phyloP scores from a whole-genome alignment of 2,113 vertebrate genomes.

The Rhabdomys dilectus region DNA sequence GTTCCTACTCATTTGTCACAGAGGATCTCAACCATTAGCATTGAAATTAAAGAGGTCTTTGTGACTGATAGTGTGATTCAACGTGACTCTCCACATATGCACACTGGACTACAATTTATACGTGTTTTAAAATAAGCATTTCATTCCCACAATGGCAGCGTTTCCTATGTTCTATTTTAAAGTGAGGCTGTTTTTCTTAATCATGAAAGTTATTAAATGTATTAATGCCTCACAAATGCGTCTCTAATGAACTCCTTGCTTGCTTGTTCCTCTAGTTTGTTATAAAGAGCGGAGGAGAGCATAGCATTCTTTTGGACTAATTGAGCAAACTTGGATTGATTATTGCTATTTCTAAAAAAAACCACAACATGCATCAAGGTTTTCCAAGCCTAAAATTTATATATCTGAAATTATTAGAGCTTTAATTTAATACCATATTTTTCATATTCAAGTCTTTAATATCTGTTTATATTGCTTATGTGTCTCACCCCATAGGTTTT shows the following conservation, averaged over 20 bases:
- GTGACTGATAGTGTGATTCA: slow-evolving; percentile 65
- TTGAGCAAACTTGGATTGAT: slow-evolving; percentile 31
- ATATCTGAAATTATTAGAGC: neutral
- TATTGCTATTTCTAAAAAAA: slow-evolving; percentile 56
- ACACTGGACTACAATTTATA: slow-evolving; percentile 59
- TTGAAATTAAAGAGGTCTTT: slow-evolving; percentile 63
- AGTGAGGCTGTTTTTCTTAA: slow-evolving; percentile 71
- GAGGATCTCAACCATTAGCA: slow-evolving; percentile 63
- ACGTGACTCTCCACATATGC: slow-evolving; percentile 15
- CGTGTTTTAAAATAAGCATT: slow-evolving; percentile 59
- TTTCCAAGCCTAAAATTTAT: slow-evolving; percentile 55
- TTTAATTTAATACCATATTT: slow-evolving; percentile 11
- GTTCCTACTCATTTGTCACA: slow-evolving; percentile 53
- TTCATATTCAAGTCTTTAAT: slow-evolving; percentile 10
- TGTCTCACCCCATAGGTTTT: neutral
- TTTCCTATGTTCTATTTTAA: slow-evolving; percentile 13
- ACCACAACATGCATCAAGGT: slow-evolving; percentile 5
- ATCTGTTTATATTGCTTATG: slow-evolving; percentile 19
- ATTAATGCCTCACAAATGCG: slow-evolving; percentile 63
- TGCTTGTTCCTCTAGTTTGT: slow-evolving; percentile 60
- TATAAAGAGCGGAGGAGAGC: slow-evolving; percentile 45
- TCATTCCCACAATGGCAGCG: neutral
- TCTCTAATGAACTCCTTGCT: slow-evolving; percentile 64
- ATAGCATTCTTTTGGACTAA: slow-evolving; percentile 38
- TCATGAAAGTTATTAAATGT: slow-evolving; percentile 64